Percentiles rank a stretch among this genome's conserved stretches.
These are phyloP conservation scores for Xestia c-nigrum DNA, from an alignment of 2,888 invertebrate species.

Conservation along the genomic window DNA sequence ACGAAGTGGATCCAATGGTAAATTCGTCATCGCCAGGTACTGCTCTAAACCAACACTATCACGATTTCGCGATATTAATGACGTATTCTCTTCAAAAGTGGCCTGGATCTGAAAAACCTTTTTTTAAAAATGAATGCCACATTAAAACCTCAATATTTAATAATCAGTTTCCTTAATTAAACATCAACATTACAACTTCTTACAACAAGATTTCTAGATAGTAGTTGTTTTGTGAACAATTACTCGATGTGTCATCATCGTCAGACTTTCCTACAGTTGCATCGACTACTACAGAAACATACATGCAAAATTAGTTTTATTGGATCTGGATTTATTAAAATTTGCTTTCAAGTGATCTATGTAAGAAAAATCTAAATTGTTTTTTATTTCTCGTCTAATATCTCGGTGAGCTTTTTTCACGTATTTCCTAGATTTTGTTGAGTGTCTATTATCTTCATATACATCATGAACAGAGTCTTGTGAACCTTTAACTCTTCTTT, in stretches of 20 bases:
- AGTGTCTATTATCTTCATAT: background rate
- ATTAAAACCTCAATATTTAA: background rate
- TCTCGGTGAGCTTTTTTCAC: background rate
- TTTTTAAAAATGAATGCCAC: background rate
- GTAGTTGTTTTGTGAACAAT: background rate
- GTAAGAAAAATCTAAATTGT: slow-evolving; percentile 27
- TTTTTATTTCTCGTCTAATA: slow-evolving; percentile 23
- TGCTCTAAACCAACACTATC: background rate
- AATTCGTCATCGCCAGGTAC: background rate
- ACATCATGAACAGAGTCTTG: background rate
- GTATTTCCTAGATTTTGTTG: background rate
- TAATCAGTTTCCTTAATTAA: slow-evolving; percentile 1
- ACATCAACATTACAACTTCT: slow-evolving; percentile 3
- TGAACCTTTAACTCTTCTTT: background rate
- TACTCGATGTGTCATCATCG: background rate
- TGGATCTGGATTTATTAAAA: background rate
- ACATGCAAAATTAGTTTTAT: background rate
- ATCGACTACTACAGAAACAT: slow-evolving; percentile 26
- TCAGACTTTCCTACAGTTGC: slow-evolving; percentile 20
- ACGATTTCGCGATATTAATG: background rate
- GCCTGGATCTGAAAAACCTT: background rate
- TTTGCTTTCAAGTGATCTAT: slow-evolving; percentile 25
- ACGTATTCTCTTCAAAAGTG: background rate
- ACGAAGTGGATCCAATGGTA: background rate
- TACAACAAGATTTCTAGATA: slow-evolving; percentile 4